Percentiles rank a stretch among this genome's conserved stretches.
Evolutionary conservation across 1,140 invertebrate genomes (phyloP).

Genomic region (Tyrophagus putrescentiae): DNA sequence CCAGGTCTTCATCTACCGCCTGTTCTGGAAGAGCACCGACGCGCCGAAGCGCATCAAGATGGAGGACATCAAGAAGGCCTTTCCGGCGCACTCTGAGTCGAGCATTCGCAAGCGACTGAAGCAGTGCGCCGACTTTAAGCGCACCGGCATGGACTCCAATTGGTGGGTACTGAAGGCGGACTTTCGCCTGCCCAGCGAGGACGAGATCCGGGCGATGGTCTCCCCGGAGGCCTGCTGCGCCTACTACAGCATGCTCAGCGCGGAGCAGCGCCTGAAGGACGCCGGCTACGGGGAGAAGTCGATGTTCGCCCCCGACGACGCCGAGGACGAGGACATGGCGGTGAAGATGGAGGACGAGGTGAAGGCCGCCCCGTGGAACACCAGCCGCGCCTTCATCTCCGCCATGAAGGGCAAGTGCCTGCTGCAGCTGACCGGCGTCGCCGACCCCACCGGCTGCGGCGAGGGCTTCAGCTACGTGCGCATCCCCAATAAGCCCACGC

Average conservation of each 20-base stretch:
- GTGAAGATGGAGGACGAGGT: conserved; percentile 96
- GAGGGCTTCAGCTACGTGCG: conserved; percentile 93
- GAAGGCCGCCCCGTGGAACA: conserved; percentile 71
- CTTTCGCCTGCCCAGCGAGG: conserved; percentile 88
- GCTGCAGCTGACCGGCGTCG: conserved; percentile 75
- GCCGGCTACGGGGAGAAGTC: conserved; percentile 98
- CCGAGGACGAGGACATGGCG: conserved; percentile 92
- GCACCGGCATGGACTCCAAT: conserved; percentile 76
- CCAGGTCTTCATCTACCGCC: conserved; percentile 91
- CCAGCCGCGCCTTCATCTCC: conserved; percentile 83
- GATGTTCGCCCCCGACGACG: conserved; percentile 86
- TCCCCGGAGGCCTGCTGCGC: conserved; percentile 96
- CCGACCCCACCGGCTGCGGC: conserved; percentile 84
- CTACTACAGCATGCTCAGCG: conserved; percentile 94
- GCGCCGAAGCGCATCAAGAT: conserved; percentile 82
- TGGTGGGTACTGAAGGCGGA: conserved; percentile 97
- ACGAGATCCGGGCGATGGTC: conserved; percentile 94
- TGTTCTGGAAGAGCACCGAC: conserved; percentile 93
- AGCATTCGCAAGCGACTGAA: conserved; percentile 93
- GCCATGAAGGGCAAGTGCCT: conserved; percentile 95
- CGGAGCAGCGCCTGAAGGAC: conserved; percentile 86
- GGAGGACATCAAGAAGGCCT: conserved; percentile 96
- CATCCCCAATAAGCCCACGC: conserved; percentile 77
- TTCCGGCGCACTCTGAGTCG: conserved; percentile 90
- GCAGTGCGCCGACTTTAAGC: conserved; percentile 93